Conservation (phyloP, 2,797 vertebrate species). For the Myioborus melanocephalus region DNA sequence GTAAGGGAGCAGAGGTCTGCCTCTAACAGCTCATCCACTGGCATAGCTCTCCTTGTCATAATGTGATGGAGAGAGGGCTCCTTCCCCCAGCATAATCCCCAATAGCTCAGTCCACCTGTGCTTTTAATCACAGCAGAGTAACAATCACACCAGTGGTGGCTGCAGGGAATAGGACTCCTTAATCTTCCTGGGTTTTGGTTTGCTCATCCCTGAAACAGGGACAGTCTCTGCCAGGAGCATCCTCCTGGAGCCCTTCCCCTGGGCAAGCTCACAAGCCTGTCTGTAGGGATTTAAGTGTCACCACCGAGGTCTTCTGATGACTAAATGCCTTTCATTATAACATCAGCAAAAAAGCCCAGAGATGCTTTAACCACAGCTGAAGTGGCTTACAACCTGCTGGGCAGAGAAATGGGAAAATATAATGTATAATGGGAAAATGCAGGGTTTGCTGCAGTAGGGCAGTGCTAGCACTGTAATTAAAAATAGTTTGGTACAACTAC, state of each 20-base stretch:
- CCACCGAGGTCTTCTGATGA: fast-evolving
- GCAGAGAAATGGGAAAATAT: not conserved
- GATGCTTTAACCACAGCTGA: not conserved
- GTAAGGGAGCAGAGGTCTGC: not conserved
- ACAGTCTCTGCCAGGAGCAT: not conserved
- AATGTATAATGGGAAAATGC: not conserved
- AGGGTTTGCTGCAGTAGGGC: not conserved
- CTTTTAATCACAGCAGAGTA: not conserved
- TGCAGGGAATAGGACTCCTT: not conserved
- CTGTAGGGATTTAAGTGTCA: not conserved
- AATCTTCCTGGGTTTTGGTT: not conserved
- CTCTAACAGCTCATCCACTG: not conserved
- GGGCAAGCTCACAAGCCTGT: fast-evolving
- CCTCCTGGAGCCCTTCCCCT: not conserved
- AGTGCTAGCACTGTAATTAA: not conserved
- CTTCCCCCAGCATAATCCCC: not conserved
- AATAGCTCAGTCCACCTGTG: fast-evolving
- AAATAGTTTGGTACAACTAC: not conserved
- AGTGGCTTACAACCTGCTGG: not conserved
- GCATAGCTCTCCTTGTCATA: not conserved
- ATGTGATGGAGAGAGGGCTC: not conserved
- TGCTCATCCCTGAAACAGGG: not conserved
- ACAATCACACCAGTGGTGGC: fast-evolving
- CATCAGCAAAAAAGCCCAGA: not conserved
- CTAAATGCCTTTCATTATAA: not conserved